Conservation (phyloP, 2,888 invertebrate species). For the Lasioglossum morio region DNA sequence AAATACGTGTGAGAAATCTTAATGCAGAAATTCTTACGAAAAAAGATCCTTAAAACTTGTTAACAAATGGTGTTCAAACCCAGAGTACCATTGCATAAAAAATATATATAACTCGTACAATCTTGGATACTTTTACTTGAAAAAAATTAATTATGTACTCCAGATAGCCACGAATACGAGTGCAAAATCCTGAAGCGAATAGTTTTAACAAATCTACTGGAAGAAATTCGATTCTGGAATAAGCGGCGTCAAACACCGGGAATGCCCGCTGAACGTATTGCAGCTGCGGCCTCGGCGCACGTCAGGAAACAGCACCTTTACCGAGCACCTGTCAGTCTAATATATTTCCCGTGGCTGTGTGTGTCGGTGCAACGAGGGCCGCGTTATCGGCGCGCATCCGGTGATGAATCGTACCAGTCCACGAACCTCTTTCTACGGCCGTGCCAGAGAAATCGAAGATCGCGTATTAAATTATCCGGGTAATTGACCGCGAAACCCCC, state of each 20-base stretch:
- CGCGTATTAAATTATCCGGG: conserved; percentile 33
- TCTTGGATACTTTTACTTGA: not conserved
- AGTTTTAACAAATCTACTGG: not conserved
- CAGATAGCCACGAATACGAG: not conserved
- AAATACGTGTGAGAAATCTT: not conserved
- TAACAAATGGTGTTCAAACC: not conserved
- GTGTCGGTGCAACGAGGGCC: conserved; percentile 23
- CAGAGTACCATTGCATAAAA: not conserved
- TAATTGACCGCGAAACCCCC: not conserved
- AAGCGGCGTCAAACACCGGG: not conserved
- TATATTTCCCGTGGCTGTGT: conserved; percentile 31
- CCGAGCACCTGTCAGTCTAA: conserved; percentile 52
- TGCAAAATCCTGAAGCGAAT: not conserved
- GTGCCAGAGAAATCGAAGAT: conserved; percentile 8
- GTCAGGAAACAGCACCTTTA: conserved; percentile 23
- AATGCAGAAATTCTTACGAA: not conserved
- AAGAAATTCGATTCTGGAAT: not conserved
- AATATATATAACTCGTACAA: not conserved
- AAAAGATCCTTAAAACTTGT: not conserved
- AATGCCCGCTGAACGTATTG: not conserved
- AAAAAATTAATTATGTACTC: not conserved
- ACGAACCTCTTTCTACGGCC: conserved; percentile 28
- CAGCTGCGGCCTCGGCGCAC: conserved; percentile 26
- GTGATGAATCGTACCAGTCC: conserved; percentile 44
- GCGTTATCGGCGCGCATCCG: conserved; percentile 53